Conservation (phyloP, 2,888 invertebrate genomes). For the Hoplodrina ambigua region DNA sequence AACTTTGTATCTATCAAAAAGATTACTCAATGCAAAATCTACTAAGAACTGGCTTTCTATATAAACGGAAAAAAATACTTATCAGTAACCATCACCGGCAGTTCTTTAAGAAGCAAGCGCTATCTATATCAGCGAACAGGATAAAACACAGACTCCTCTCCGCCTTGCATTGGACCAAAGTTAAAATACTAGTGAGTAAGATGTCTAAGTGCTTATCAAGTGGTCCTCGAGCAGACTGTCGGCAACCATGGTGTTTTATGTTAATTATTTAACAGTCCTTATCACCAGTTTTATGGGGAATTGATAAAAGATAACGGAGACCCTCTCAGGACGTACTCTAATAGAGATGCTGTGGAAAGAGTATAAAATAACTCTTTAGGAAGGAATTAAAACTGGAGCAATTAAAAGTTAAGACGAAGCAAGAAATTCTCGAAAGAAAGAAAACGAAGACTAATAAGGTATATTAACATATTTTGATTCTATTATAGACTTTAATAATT, state of each 20-base stretch:
- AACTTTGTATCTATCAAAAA: too few species aligned
- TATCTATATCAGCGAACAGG: not conserved
- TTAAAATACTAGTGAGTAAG: constrained; percentile 38
- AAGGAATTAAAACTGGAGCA: constrained; percentile 23
- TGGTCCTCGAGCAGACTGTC: constrained; percentile 43
- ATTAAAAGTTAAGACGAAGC: constrained; percentile 18
- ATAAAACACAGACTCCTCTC: not conserved
- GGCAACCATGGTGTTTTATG: constrained; percentile 53
- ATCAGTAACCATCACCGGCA: too few species aligned
- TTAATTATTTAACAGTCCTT: constrained; percentile 57
- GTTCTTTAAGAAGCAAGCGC: too few species aligned
- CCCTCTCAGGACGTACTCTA: constrained; percentile 35
- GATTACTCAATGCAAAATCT: too few species aligned
- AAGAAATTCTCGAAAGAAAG: too few species aligned
- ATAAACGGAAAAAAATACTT: too few species aligned
- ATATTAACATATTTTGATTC: not conserved
- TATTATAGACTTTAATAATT: not conserved
- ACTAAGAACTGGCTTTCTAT: too few species aligned
- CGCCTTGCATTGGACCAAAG: not conserved
- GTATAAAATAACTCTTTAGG: constrained; percentile 4
- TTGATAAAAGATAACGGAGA: constrained; percentile 54
- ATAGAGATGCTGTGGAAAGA: constrained; percentile 46
- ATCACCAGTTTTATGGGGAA: constrained; percentile 60
- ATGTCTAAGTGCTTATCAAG: constrained; percentile 59
- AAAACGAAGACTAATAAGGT: not conserved